A percentile compares a stretch with the other conserved stretches of the same genome.
Conservation (phyloP, 1,140 invertebrate genomes). For the Brachionus rotundiformis region DNA sequence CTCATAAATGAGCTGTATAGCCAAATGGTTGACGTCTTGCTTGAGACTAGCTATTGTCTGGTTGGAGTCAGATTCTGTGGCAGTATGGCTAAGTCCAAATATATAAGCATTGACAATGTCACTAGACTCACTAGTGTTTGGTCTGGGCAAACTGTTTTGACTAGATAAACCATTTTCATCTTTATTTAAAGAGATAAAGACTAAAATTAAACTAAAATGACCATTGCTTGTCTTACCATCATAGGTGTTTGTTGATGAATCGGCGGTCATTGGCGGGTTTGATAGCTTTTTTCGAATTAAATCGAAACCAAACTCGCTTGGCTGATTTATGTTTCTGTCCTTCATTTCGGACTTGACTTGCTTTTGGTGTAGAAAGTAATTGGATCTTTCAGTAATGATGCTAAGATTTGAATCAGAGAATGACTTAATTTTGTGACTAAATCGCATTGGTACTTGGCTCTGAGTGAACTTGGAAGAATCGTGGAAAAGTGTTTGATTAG, state of each 20-base stretch:
- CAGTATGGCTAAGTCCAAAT: not conserved
- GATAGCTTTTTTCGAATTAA: not conserved
- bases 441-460: not conserved
- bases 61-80: not conserved
- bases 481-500: not conserved
- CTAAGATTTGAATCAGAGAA: not conserved
- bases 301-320: not conserved
- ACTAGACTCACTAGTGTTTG: not conserved
- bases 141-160: not conserved
- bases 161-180: not conserved
- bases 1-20: conserved; percentile 42
- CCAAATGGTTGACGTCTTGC: conserved; percentile 45
- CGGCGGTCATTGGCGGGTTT: not conserved
- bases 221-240: not conserved
- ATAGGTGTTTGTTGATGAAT: conserved; percentile 14
- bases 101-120: conserved; percentile 38
- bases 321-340: conserved; percentile 31
- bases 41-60: conserved; percentile 1
- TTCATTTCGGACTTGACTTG: conserved; percentile 45
- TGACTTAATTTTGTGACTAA: not conserved
- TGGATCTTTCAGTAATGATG: not conserved
- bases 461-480: not conserved
- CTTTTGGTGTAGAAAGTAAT: not conserved
- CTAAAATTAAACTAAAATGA: too few species aligned
- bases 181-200: too few species aligned